Evolutionary conservation across 2,797 vertebrate genomes (phyloP).

Genomic region (Gymnodraco acuticeps): DNA sequence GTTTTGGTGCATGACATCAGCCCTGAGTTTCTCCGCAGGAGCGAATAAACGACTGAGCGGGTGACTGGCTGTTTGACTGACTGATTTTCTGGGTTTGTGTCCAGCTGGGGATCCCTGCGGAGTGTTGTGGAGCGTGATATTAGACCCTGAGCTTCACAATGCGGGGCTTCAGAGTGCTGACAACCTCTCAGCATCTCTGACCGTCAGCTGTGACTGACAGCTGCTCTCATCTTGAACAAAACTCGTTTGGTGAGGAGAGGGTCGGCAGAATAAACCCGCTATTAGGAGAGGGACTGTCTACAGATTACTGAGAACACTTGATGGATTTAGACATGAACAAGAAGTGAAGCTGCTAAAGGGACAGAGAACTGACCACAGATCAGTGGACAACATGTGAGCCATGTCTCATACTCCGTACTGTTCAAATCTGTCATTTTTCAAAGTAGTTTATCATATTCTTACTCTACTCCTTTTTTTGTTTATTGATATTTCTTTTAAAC

Average conservation of each 20-base stretch:
- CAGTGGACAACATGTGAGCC: background rate
- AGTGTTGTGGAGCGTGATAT: conserved; percentile 70
- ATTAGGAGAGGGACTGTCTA: conserved; percentile 22
- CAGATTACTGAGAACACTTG: conserved; percentile 31
- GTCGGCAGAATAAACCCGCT: conserved; percentile 28
- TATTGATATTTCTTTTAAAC: too few relatives aligned
- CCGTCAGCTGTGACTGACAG: conserved; percentile 58
- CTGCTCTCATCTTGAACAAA: conserved; percentile 61
- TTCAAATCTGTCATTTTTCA: too few relatives aligned
- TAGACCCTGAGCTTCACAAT: conserved; percentile 54
- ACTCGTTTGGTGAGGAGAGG: conserved; percentile 12
- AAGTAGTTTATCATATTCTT: too few relatives aligned
- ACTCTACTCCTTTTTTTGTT: too few relatives aligned
- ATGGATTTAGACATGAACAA: conserved; percentile 17
- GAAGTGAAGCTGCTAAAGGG: conserved; percentile 6
- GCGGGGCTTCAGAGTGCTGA: conserved; percentile 51
- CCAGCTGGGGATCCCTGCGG: conserved; percentile 42
- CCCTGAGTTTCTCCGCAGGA: conserved; percentile 46
- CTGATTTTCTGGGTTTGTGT: conserved; percentile 48
- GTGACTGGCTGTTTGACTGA: conserved; percentile 46
- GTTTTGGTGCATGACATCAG: conserved; percentile 51
- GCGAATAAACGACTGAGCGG: conserved; percentile 25
- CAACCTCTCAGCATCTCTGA: conserved; percentile 53
- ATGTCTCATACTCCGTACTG: too few relatives aligned
- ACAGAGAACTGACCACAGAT: conserved; percentile 15